Conservation (phyloP, 2,888 invertebrate genomes). For the Dryadula phaetusa region DNA sequence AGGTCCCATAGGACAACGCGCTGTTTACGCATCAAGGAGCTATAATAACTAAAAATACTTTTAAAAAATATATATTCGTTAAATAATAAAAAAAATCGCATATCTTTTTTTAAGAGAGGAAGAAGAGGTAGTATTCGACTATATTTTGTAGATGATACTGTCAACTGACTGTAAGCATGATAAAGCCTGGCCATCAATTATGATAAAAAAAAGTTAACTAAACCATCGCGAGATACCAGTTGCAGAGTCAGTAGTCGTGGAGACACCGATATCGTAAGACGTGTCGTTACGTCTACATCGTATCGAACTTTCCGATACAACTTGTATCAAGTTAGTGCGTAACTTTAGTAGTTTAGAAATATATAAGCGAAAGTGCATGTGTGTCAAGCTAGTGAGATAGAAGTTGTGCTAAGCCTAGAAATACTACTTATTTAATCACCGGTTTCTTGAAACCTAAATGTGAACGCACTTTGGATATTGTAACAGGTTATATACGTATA, state of each 20-base stretch:
- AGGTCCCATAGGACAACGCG: too few species aligned
- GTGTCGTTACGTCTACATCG: conserved; percentile 15
- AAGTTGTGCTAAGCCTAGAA: not conserved
- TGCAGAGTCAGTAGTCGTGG: conserved; percentile 24
- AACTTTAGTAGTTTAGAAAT: not conserved
- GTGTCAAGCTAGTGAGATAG: not conserved
- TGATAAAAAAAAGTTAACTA: conserved; percentile 3
- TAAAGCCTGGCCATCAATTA: not conserved
- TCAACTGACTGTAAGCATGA: not conserved
- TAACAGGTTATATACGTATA: too few species aligned
- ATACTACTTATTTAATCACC: not conserved
- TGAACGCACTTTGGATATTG: conserved; percentile 39
- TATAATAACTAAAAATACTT: too few species aligned
- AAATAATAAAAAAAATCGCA: too few species aligned
- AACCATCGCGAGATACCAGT: not conserved
- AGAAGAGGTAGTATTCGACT: too few species aligned
- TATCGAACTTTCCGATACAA: conserved; percentile 10
- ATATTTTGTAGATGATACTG: not conserved
- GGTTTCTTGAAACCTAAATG: conserved; percentile 21
- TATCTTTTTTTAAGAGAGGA: too few species aligned
- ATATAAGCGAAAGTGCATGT: not conserved
- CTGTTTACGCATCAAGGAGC: too few species aligned
- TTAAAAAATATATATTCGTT: too few species aligned
- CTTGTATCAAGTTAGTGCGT: not conserved
- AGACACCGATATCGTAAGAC: conserved; percentile 28